Evolutionary conservation across 2,113 vertebrate genomes (phyloP), one percentile per base, ranked within the genome.

Genomic region (Lonchura striata): DNA sequence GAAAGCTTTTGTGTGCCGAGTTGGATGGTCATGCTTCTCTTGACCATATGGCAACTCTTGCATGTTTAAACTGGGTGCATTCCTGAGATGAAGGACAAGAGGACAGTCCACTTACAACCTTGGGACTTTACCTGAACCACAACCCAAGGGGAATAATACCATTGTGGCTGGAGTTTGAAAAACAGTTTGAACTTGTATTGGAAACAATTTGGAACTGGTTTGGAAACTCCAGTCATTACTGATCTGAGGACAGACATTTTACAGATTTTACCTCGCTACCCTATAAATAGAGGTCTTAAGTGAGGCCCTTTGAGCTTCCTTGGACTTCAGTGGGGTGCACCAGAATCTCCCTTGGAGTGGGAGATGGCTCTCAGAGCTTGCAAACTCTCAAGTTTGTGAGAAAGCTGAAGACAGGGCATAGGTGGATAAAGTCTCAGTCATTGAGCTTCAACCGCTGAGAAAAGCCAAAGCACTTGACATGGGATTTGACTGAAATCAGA

Each of bases 61-160:
- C 1, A 0, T 25, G 4, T 3, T 25, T 33, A 10, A 66, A 6
- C 20, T 53, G 24, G 19, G n/a, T 68, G 35, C n/a, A 76, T 15
- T 16, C 42, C 41, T 31, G 10, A 69, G 54, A n/a, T 27, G 9
- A 75, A 47, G 10, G 47, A 61, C 12, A 22, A 60, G 11, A 35
- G 13, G 37, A 66, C 33, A 44, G 3, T 24, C 5, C 17, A 21
- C 12, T 61, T 69, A 61, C 3, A 76, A 25, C 24, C 47, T 39
- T 82, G 17, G 30, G 3, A 68, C n/a, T 5, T 54, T 15, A 9
- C 20, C 16, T 31, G 11, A 61, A 31, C 17, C 5, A 9, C 19
- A 82, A 33, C 11, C 17, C 41, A 52, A 15, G 8, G 3, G 8
- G 14, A 75, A 35, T 18, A 9, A 35, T 3, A 69, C 30, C 21